Percentiles rank a stretch among this genome's conserved stretches.
phyloP scores from a whole-genome alignment of 2,797 vertebrate species.

The Myotis planiceps region DNA sequence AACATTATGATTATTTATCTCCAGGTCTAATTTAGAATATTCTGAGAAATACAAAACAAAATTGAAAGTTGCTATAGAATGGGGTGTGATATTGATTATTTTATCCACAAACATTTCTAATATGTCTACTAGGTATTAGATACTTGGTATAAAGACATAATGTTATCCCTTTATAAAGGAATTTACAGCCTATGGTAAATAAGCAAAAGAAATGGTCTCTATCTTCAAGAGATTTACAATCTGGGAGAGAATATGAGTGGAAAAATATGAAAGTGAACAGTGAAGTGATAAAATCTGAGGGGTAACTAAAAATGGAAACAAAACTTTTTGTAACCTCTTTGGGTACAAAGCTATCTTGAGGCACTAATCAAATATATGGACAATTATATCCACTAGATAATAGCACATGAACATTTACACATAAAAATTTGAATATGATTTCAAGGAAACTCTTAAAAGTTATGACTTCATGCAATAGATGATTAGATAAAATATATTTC shows the following conservation, averaged over 20 bases:
- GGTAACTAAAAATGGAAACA: neutral
- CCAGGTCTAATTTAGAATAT: neutral
- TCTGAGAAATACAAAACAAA: neutral
- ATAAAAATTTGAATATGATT: neutral
- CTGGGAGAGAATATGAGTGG: neutral
- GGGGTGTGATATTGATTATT: neutral
- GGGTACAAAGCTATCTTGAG: neutral
- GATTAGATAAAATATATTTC: neutral
- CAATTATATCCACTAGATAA: neutral
- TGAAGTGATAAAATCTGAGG: neutral
- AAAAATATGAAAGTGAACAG: neutral
- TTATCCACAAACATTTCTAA: constrained; percentile 1
- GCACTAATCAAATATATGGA: neutral
- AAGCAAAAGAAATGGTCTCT: neutral
- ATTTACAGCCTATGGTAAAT: neutral
- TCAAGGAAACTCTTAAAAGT: neutral
- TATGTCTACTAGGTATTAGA: neutral
- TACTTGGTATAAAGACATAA: neutral
- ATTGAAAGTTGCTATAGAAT: neutral
- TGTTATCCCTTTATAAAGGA: neutral
- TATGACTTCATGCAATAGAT: neutral
- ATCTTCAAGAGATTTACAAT: neutral
- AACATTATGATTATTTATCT: neutral
- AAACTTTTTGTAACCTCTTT: neutral
- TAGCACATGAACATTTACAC: neutral